phyloP scores from a whole-genome alignment of 2,797 vertebrate genomes.

The Halcyon chelicuti region DNA sequence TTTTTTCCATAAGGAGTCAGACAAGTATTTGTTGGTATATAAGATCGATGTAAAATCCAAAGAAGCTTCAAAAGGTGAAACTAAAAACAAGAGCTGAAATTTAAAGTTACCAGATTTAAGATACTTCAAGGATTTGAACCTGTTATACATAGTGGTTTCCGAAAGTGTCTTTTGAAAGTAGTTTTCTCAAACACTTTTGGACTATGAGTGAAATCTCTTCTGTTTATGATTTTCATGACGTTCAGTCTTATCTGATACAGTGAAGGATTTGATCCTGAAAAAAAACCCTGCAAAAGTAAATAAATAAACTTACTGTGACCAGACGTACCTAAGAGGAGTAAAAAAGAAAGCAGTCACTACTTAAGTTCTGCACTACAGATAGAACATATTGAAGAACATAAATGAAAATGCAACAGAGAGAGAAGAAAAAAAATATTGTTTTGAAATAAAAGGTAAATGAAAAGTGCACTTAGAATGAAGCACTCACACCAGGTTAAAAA shows the following conservation, averaged over 20 bases:
- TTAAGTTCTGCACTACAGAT: neutral
- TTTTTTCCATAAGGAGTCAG: neutral
- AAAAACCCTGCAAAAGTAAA: neutral
- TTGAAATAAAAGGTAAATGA: neutral
- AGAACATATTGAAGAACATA: neutral
- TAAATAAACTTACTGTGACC: neutral
- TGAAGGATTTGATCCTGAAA: neutral
- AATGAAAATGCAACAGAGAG: neutral
- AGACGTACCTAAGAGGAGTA: neutral
- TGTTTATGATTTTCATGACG: slow-evolving; percentile 16
- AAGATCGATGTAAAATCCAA: neutral
- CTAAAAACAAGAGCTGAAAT: neutral
- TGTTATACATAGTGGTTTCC: neutral
- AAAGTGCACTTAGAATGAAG: neutral
- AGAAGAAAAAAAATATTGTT: neutral
- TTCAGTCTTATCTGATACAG: neutral
- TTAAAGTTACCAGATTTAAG: neutral
- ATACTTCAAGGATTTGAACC: neutral
- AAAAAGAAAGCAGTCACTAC: neutral
- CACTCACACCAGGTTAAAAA: neutral
- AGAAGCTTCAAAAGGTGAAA: neutral
- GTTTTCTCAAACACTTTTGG: neutral
- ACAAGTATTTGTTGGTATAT: neutral
- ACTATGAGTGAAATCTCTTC: neutral
- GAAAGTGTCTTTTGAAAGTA: neutral